Conservation (phyloP, 2,888 invertebrate species). For the Noctua comes region DNA sequence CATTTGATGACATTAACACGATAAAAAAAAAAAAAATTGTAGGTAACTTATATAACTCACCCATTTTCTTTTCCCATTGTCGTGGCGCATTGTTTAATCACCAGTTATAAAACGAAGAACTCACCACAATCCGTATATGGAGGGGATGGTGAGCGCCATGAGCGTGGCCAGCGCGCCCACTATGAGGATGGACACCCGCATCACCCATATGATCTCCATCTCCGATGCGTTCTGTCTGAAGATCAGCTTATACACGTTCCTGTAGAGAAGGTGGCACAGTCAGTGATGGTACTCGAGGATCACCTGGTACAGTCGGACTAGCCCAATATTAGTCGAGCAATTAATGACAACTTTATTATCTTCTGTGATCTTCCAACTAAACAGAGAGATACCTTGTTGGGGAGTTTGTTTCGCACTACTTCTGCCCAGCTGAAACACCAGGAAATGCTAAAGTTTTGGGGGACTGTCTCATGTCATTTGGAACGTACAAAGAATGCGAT, state of each 20-base stretch:
- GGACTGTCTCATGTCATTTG: background rate
- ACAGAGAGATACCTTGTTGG: background rate
- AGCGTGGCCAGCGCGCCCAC: slow-evolving; percentile 97
- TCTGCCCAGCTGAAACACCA: background rate
- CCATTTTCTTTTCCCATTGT: background rate
- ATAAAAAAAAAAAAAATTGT: too few relatives aligned
- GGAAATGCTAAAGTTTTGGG: background rate
- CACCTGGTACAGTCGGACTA: background rate
- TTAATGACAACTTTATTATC: background rate
- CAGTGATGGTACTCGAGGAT: background rate
- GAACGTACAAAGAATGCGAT: background rate
- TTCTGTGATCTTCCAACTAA: too few relatives aligned
- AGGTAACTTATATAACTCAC: background rate
- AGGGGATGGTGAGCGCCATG: slow-evolving; percentile 99
- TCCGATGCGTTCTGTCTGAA: slow-evolving; percentile 99
- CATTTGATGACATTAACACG: too few relatives aligned
- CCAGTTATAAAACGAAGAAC: slow-evolving; percentile 64
- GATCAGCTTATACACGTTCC: slow-evolving; percentile 99
- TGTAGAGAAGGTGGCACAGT: slow-evolving; percentile 54
- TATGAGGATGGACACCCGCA: slow-evolving; percentile 97
- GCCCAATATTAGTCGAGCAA: background rate
- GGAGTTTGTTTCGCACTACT: background rate
- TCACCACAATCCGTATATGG: slow-evolving; percentile 99
- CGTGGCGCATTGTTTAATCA: background rate
- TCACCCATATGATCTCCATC: slow-evolving; percentile 99